These are phyloP conservation scores for Oxycera nigricornis DNA, from an alignment of 2,888 invertebrate species.

Conservation along the genomic window DNA sequence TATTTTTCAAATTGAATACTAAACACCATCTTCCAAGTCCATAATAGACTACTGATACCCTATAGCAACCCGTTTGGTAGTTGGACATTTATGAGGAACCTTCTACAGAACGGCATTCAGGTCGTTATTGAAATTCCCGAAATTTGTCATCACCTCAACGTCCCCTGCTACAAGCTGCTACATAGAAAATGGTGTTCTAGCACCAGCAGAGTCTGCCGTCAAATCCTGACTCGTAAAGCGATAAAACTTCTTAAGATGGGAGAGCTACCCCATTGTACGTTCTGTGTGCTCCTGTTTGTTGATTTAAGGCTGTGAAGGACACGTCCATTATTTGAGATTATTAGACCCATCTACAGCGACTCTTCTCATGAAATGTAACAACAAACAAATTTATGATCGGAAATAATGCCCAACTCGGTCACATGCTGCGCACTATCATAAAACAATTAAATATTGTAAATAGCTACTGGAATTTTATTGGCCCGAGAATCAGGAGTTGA, in stretches of 20 bases:
- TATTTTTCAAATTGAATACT: conserved; percentile 35
- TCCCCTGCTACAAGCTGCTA: background rate
- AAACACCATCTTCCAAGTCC: conserved; percentile 14
- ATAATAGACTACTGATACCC: conserved; percentile 13
- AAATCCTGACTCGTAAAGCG: conserved; percentile 22
- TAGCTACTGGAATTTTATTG: conserved; percentile 32
- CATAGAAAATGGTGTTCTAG: background rate
- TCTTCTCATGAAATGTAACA: conserved; percentile 40
- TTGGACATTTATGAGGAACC: conserved; percentile 6
- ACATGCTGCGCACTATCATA: conserved; percentile 30
- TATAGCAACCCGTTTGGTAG: conserved; percentile 16
- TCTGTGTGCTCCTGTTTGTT: conserved; percentile 19
- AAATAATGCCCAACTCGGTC: conserved; percentile 28
- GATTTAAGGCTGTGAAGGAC: conserved; percentile 38
- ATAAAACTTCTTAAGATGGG: conserved; percentile 13
- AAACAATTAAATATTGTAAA: conserved; percentile 29
- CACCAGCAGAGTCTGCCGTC: background rate
- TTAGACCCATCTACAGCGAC: conserved; percentile 5
- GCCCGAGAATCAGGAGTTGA: background rate
- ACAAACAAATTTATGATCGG: conserved; percentile 38
- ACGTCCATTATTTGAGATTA: conserved; percentile 37
- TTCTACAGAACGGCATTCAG: background rate
- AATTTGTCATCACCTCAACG: conserved; percentile 13
- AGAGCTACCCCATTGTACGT: background rate
- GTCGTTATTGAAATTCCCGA: background rate